Evolutionary conservation across 2,888 invertebrate species (phyloP).

Genomic region (Diaperis boleti): DNA sequence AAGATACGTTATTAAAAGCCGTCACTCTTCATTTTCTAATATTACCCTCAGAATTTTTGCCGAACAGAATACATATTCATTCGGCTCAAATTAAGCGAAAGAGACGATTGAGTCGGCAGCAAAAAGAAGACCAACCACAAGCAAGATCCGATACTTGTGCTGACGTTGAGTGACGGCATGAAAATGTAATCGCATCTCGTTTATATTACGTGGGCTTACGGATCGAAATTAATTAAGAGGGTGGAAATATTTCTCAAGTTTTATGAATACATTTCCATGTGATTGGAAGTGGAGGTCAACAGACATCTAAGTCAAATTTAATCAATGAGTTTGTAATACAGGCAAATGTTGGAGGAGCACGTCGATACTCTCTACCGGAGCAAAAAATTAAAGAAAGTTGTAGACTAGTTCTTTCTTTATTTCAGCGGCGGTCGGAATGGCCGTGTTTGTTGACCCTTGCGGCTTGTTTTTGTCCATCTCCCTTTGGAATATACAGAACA

Average conservation of each 20-base stretch:
- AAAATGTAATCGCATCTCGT: slow-evolving; percentile 2
- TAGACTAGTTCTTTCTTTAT: not conserved
- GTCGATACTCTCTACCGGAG: no score
- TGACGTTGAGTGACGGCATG: slow-evolving; percentile 14
- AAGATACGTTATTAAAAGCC: not conserved
- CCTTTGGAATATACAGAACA: not conserved
- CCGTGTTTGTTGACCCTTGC: slow-evolving; percentile 5
- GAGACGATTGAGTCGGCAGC: not conserved
- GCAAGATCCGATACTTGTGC: not conserved
- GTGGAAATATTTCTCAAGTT: not conserved
- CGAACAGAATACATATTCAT: not conserved
- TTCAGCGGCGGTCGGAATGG: not conserved
- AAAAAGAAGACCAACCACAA: slow-evolving; percentile 2
- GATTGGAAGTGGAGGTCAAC: not conserved
- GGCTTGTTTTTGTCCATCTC: not conserved
- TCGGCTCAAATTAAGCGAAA: not conserved
- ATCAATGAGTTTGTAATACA: not conserved
- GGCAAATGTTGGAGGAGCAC: no score
- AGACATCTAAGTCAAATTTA: no score
- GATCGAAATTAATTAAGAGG: not conserved
- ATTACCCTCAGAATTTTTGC: not conserved
- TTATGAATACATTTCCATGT: not conserved
- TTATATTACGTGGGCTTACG: not conserved
- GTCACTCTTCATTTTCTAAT: not conserved
- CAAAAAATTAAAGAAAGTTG: not conserved